These are phyloP conservation scores for Eurosta solidaginis DNA, from an alignment of 1,140 invertebrate species.

Conservation along the genomic window DNA sequence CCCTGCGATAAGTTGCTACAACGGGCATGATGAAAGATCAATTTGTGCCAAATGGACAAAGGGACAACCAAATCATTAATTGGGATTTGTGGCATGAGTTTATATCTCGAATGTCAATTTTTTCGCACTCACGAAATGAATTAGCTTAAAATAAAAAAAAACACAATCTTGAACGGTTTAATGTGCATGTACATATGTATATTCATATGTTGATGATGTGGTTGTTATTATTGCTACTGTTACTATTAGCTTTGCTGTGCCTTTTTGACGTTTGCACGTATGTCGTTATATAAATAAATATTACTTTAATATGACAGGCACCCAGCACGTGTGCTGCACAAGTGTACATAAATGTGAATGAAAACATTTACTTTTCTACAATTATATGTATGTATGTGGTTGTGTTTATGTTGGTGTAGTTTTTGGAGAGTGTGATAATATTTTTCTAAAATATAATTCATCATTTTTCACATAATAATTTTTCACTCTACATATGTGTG, in stretches of 20 bases:
- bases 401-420: neutral
- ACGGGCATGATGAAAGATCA: too few relatives aligned
- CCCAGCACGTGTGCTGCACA: conserved; percentile 3
- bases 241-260: neutral
- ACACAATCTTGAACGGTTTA: too few relatives aligned
- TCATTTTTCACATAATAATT: neutral
- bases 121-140: too few relatives aligned
- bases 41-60: too few relatives aligned
- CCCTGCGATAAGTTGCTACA: too few relatives aligned
- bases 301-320: conserved; percentile 24
- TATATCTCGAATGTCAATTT: too few relatives aligned
- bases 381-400: neutral
- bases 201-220: neutral
- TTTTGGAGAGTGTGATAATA: neutral
- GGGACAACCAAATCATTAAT: too few relatives aligned
- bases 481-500: neutral
- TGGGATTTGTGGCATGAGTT: too few relatives aligned
- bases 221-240: neutral
- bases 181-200: too few relatives aligned
- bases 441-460: neutral
- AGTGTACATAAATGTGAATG: neutral
- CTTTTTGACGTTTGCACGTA: conserved; percentile 22
- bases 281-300: conserved; percentile 2
- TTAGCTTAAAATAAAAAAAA: too few relatives aligned
- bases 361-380: neutral